Conservation (phyloP, 2,113 vertebrate genomes). For the Pseudonaja textilis region DNA sequence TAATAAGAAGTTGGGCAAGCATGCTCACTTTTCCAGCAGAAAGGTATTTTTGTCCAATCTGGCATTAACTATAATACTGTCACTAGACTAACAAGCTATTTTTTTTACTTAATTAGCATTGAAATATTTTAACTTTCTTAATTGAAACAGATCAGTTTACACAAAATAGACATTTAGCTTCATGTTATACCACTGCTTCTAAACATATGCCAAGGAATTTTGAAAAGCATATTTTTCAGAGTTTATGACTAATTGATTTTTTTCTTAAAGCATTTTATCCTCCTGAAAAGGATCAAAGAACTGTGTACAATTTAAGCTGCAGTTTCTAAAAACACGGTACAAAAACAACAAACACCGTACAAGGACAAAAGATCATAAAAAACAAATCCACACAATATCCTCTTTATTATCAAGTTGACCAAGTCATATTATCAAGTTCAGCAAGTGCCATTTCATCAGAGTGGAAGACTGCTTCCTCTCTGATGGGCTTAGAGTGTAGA, state of each 20-base stretch:
- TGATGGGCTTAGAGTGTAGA: background rate
- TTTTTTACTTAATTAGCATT: background rate
- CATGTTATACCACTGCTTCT: background rate
- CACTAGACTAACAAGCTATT: background rate
- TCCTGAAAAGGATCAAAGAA: background rate
- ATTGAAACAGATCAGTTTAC: background rate
- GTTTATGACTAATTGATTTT: background rate
- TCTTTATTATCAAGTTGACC: background rate
- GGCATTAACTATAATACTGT: background rate
- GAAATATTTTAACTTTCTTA: background rate
- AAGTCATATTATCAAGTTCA: background rate
- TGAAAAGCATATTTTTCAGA: background rate
- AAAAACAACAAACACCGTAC: too few species aligned
- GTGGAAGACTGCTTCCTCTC: background rate
- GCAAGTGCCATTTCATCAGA: background rate
- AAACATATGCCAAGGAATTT: background rate
- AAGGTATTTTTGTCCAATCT: conserved; percentile 77
- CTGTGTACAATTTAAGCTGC: background rate
- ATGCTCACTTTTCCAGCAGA: conserved; percentile 93
- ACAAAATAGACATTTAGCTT: background rate
- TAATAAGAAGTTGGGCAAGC: conserved; percentile 88
- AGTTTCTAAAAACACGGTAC: background rate
- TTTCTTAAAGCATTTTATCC: background rate
- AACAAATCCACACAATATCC: background rate
- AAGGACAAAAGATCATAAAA: background rate